Evolutionary conservation across 2,888 invertebrate genomes (phyloP), one percentile per base, ranked within the genome.

Genomic region (Anticlea derivata): DNA sequence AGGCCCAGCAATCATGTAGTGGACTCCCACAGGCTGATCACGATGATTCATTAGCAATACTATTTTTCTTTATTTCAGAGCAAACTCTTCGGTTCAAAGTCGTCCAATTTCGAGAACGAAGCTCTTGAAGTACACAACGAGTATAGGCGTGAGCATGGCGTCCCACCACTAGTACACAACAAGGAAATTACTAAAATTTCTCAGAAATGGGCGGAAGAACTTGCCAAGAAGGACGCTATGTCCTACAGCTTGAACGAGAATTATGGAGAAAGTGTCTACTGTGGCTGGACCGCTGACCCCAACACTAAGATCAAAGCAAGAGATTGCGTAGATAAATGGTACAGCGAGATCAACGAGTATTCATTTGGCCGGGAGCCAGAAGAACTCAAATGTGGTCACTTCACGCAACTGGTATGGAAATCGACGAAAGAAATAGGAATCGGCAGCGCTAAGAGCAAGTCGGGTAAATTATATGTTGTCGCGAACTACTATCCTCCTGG

Each of bases 331-430:
- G 93, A 94, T 1, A 93, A 93, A 75, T 96, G 96, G 96, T 96
- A 96, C 77, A 93, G 92, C 26, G 96, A 96, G 82, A 94, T 93
- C 46, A 94, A 94, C 66, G 92, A 94, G 27, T 94, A 93, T 74
- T 91, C 92, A 13, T 95, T 94, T 67, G 94, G 94, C 1, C 81
- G 75, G 24, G 95, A 95, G 73, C 95, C 95, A 2, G 92, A 91
- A 61, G 82, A 92, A 27, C 75, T 94, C 6, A 91, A 90, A 34
- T 93, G 94, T 39, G 95, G 95, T 57, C 92, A 92, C 76, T 93
- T 95, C 66, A 95, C 95, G 0, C 96, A 97, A 88, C 93, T 97
- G 0, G 92, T 97, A n/a, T 97, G 97, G 96, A 95, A 94, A 73
- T 92, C 91, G 23, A 94, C 94, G 2, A 92, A 85, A 61, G 94